Evolutionary conservation across 2,797 vertebrate genomes (phyloP), one percentile per base, ranked within the genome.

Genomic region (Notamacropus eugenii): DNA sequence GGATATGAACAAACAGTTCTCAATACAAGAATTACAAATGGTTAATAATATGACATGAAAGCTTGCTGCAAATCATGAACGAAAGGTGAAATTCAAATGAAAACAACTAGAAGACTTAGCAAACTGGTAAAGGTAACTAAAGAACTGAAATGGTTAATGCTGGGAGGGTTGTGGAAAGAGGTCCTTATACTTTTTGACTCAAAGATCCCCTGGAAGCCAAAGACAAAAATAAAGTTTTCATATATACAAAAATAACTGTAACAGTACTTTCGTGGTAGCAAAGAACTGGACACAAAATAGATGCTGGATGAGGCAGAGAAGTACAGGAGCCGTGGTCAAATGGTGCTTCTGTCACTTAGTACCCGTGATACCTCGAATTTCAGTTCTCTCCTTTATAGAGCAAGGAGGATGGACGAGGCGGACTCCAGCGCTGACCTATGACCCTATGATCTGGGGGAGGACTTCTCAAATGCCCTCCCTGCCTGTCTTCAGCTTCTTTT

Each of bases 41-140:
- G 92, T 34, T 59, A 92, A 24, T 9, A 94, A 95, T 40, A 40
- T 90, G 54, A 97, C 55, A 91, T 10, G 6, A 91, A 90, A 92
- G 82, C 19, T 56, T 28, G 93, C 11, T 67, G 31, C 14, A 40
- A 31, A 59, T 96, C 92, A 55, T 0, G 27, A 91, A 82, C 54
- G 93, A 96, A 9, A 90, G 58, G 1, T 0, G 31, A 95, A 91
- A 91, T 22, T 54, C 27, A 92, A 96, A 67, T 29, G 24, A 56
- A 57, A 92, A 10, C 31, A 67, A 91, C 55, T n/a, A 90, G 56
- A 95, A 94, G 91, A 58, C 93, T n/a, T 82, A 91, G 82, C 46
- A 93, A 92, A 93, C 13, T 11, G 90, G 92, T 52, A 74, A 55
- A 46, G 56, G 11, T 52, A 19, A 87, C 82, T 31, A 94, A 52